Base-by-base conservation (phyloP, 2,113 vertebrate species). In the Dermatemys mawii region DNA sequence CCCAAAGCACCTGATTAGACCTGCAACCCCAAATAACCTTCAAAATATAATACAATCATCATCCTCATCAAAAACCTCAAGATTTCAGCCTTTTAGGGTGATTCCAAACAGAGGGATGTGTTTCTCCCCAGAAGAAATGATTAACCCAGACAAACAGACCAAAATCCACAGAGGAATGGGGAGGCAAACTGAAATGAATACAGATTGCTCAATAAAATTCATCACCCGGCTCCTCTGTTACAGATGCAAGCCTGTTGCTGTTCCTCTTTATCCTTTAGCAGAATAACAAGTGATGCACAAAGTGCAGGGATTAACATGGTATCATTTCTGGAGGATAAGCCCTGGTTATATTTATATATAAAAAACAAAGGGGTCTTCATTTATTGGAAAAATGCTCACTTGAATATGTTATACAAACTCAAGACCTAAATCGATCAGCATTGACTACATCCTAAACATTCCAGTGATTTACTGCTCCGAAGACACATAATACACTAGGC, bases 181-280 rank as follows among this genome's bases (percentile, higher is more conserved):
- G n/a, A 29, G 93, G 46, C 1, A 29, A 60, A 5, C 32, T 1
- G 6, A 0, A 11, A 41, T 35, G 93, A 83, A 88, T 44, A 5
- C 86, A 90, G 90, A 93, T 87, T 0, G 1, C 11, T 1, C 0
- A 0, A 38, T 3, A 5, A 21, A 92, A 46, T 57, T 11, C 92
- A 57, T 2, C 27, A 0, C 16, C 9, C 54, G 0, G 54, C 83
- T 89, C 83, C 51, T 38, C 0, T 0, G 24, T 5, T 4, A 1
- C 54, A 67, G 83, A 48, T 3, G 57, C 14, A 0, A 51, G 53
- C 87, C 93, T 12, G 3, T 12, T 16, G 73, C 83, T 17, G 1
- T 53, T 88, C 81, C 70, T 76, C 3, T 84, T 92, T 49, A 3
- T 84, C 86, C 78, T 32, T 3, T 53, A 1, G 70, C 53, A 1